Conservation (phyloP, 1,140 invertebrate species). For the Nephotettix cincticeps region DNA sequence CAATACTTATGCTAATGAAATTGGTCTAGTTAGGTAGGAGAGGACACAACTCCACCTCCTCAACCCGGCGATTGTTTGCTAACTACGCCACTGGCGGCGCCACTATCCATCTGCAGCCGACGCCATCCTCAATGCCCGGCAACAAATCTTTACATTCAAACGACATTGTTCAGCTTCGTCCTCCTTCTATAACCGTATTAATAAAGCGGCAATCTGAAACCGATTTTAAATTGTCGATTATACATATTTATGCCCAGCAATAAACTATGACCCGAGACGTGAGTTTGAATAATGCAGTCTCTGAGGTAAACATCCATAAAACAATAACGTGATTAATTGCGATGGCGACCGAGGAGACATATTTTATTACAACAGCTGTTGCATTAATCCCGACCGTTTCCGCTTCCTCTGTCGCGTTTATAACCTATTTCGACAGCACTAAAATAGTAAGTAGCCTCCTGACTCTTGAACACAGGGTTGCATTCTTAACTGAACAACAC, state of each 20-base stretch:
- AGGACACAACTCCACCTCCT: slow-evolving; percentile 3
- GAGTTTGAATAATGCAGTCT: slow-evolving; percentile 2
- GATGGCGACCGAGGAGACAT: not conserved
- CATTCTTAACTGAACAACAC: no score
- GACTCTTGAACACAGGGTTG: no score
- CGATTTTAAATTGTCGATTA: slow-evolving; percentile 26
- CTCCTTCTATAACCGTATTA: slow-evolving; percentile 1
- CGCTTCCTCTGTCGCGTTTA: slow-evolving; percentile 8
- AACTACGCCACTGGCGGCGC: slow-evolving; percentile 16
- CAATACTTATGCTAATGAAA: no score
- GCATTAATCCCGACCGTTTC: slow-evolving; percentile 2
- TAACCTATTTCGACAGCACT: not conserved
- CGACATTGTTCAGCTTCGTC: not conserved
- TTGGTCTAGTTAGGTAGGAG: no score
- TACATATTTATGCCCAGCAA: slow-evolving; percentile 21
- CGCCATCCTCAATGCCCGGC: slow-evolving; percentile 19
- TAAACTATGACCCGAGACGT: not conserved
- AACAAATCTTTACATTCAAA: slow-evolving; percentile 16
- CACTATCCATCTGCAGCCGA: slow-evolving; percentile 19
- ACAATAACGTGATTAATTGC: slow-evolving; percentile 14
- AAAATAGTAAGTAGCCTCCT: slow-evolving; percentile 8
- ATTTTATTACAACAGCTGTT: slow-evolving; percentile 17
- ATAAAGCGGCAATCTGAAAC: slow-evolving; percentile 18
- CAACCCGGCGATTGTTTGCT: slow-evolving; percentile 11
- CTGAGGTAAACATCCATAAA: not conserved